Base-by-base conservation (phyloP, 2,888 invertebrate genomes). In the Creontiades dilutus region DNA sequence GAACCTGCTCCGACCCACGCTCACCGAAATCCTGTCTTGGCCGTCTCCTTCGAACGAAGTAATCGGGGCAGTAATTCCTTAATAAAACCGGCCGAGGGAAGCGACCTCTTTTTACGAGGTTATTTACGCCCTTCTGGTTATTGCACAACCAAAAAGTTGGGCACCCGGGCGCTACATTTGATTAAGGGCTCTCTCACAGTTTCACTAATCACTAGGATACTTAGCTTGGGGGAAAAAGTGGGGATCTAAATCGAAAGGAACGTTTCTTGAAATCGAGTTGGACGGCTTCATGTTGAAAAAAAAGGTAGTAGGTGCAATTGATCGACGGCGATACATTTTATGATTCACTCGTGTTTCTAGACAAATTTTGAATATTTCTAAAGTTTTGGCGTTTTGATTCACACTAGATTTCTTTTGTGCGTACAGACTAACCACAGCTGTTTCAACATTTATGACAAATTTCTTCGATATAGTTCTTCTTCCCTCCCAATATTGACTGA, bases 91-190 rank as follows among this genome's bases (percentile, higher is more conserved):
- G 46, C 46, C 78, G 46, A 78, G 4, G 78, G 78, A 78, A 78
- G 78, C 78, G 78, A 78, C 78, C 78, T 78, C 78, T 78, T 78
- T 78, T 78, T 37, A 78, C 78, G 78, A 78, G 78, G 78, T 46
- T 78, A 47, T 78, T n/a, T 46, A 47, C 78, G 46, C 78, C 78
- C 78, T 78, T 78, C 46, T 16, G 16, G 37, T 46, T 78, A 47
- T 78, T 78, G 78, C 78, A 78, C 78, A 78, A 78, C 78, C 27
- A 76, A 23, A 19, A 16, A 76, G 76, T 76, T 76, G 9, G 76
- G 76, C 16, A 76, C 19, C 76, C n/a, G 57, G 7, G 57, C 16
- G 16, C n/a, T 57, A 16, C n/a, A 16, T 57, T 57, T n/a, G 57
- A 57, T 57, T 57, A 16, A 57, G 57, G 57, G n/a, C n/a, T 16